These are phyloP conservation scores for Toxonevra muliebris DNA, from an alignment of 2,888 invertebrate genomes.

Conservation along the genomic window DNA sequence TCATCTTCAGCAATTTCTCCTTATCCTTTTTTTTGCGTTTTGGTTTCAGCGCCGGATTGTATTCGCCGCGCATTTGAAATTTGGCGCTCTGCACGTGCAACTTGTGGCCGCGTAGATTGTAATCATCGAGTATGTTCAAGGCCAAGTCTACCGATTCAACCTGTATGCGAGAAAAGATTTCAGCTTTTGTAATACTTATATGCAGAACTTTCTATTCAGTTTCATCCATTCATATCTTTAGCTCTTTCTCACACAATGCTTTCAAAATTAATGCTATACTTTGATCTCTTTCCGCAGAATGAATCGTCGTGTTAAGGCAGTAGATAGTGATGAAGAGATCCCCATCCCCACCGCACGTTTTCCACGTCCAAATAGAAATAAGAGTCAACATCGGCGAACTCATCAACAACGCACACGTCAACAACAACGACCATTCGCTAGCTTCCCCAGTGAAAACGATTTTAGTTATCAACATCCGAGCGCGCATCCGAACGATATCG, in stretches of 20 bases:
- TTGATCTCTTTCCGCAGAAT: conserved; percentile 42
- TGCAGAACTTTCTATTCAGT: neutral
- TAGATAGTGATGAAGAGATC: conserved; percentile 56
- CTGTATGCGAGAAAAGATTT: conserved; percentile 62
- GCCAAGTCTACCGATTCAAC: conserved; percentile 94
- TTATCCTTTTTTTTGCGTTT: conserved; percentile 90
- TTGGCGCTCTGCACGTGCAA: conserved; percentile 91
- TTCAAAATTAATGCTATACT: too few relatives aligned
- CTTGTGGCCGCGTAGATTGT: conserved; percentile 78
- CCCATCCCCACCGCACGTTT: conserved; percentile 44
- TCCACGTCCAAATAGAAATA: conserved; percentile 34
- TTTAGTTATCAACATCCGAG: conserved; percentile 44
- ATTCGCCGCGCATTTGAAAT: conserved; percentile 93
- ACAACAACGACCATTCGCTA: conserved; percentile 27
- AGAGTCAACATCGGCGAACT: conserved; percentile 39
- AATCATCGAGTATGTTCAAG: conserved; percentile 89
- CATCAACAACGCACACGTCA: conserved; percentile 29
- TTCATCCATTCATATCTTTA: neutral
- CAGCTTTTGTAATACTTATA: neutral
- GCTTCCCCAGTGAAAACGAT: conserved; percentile 46
- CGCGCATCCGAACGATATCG: conserved; percentile 41
- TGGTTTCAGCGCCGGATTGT: conserved; percentile 91
- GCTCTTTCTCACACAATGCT: neutral
- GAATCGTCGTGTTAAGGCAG: conserved; percentile 55
- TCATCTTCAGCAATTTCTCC: conserved; percentile 89